phyloP scores from a whole-genome alignment of 2,113 vertebrate genomes.

The Xenopus borealis region DNA sequence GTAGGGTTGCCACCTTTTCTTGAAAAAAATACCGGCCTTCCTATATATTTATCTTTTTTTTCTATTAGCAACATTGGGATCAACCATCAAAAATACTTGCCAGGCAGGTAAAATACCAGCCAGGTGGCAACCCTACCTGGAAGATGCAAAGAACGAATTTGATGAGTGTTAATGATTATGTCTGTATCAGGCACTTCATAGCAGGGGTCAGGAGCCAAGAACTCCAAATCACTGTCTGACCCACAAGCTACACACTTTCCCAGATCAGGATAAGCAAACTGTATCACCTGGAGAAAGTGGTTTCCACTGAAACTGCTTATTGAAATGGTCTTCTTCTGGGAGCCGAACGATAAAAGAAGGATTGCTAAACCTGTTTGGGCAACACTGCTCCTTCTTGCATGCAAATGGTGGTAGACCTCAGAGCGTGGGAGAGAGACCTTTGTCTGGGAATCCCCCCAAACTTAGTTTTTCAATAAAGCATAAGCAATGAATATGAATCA shows the following conservation, averaged over 20 bases:
- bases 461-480: background rate
- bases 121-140: too few relatives aligned
- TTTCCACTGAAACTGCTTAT: conserved; percentile 5
- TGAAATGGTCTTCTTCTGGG: background rate
- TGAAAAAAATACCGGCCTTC: too few relatives aligned
- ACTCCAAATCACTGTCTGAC: background rate
- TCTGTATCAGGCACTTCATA: background rate
- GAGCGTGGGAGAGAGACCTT: conserved; percentile 1
- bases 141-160: background rate
- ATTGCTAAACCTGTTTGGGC: conserved; percentile 17
- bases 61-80: too few relatives aligned
- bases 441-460: background rate
- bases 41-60: too few relatives aligned
- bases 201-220: conserved; percentile 17
- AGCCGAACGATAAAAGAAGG: background rate
- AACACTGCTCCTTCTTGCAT: background rate
- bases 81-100: too few relatives aligned
- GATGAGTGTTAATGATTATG: conserved; percentile 9
- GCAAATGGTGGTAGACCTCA: background rate
- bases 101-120: too few relatives aligned
- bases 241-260: background rate
- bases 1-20: too few relatives aligned
- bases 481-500: conserved; percentile 3
- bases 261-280: background rate
- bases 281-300: conserved; percentile 12